These are phyloP conservation scores for Margarornis squamiger DNA, from an alignment of 2,797 vertebrate genomes.

Conservation along the genomic window DNA sequence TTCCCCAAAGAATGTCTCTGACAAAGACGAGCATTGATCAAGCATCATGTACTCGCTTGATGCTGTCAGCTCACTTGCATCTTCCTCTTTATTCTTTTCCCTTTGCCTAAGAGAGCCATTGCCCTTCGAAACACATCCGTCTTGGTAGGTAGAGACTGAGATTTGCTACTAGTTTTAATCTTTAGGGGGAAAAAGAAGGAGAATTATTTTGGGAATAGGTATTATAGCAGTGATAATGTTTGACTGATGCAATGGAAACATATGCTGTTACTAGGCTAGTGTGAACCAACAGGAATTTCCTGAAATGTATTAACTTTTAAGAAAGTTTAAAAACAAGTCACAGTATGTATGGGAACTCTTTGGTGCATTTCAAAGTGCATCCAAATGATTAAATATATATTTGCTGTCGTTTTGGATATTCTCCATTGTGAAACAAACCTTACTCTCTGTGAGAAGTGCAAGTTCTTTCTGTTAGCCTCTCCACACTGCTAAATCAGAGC, in stretches of 20 bases:
- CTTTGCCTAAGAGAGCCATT: conserved; percentile 18
- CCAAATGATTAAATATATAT: not conserved
- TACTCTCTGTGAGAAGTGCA: not conserved
- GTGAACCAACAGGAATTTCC: not conserved
- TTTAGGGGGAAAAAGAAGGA: not conserved
- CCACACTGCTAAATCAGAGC: not conserved
- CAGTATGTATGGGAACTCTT: not conserved
- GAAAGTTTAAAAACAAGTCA: not conserved
- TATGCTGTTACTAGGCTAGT: not conserved
- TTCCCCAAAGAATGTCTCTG: conserved; percentile 46
- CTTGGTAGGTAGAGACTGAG: conserved; percentile 12
- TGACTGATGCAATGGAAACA: not conserved
- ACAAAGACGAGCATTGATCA: conserved; percentile 53
- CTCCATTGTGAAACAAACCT: not conserved
- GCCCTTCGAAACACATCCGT: conserved; percentile 17
- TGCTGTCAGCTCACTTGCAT: conserved; percentile 26
- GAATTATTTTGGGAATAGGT: not conserved
- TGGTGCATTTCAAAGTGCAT: not conserved
- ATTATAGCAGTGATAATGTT: not conserved
- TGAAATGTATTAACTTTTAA: not conserved
- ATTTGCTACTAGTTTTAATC: conserved; percentile 25
- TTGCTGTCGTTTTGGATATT: not conserved
- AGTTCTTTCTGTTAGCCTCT: not conserved
- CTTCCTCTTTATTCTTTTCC: conserved; percentile 42
- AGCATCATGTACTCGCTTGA: not conserved